These are phyloP conservation scores for Drosophila meridionalis DNA, from an alignment of 2,888 invertebrate species.

Conservation along the genomic window DNA sequence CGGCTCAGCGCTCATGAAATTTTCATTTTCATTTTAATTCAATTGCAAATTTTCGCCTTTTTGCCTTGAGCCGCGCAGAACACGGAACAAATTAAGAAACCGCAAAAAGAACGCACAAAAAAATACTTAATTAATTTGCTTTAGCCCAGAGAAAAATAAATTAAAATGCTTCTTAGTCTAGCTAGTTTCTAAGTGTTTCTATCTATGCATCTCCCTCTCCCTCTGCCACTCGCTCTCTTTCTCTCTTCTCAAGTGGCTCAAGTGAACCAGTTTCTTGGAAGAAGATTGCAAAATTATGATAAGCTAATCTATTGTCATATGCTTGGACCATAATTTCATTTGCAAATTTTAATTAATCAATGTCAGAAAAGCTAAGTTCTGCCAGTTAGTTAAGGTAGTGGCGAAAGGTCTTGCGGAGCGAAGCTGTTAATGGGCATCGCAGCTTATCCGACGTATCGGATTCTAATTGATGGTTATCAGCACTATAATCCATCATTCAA, in stretches of 20 bases:
- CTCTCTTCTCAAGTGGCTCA: background rate
- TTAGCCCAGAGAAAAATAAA: slow-evolving; percentile 16
- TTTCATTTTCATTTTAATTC: slow-evolving; percentile 71
- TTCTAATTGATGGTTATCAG: slow-evolving; percentile 32
- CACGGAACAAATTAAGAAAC: slow-evolving; percentile 21
- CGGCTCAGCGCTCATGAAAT: slow-evolving; percentile 62
- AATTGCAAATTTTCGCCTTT: slow-evolving; percentile 71
- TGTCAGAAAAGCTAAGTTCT: slow-evolving; percentile 19
- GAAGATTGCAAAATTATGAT: slow-evolving; percentile 61
- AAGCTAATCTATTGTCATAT: slow-evolving; percentile 60
- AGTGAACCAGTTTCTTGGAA: slow-evolving; percentile 42
- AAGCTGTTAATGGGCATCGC: background rate
- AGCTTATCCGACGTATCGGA: slow-evolving; percentile 18
- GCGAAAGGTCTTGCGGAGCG: background rate
- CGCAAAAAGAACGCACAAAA: slow-evolving; percentile 6
- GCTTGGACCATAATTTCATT: slow-evolving; percentile 40
- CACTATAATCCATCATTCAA: slow-evolving; percentile 28
- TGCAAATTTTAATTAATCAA: slow-evolving; percentile 56
- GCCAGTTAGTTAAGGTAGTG: slow-evolving; percentile 1
- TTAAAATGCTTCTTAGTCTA: background rate
- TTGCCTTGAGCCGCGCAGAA: slow-evolving; percentile 57
- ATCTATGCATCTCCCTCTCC: slow-evolving; percentile 15
- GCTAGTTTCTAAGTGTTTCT: slow-evolving; percentile 9
- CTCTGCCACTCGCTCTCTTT: background rate
- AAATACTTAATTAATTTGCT: slow-evolving; percentile 25